These are phyloP conservation scores for Hoplodrina ambigua DNA, from an alignment of 2,888 invertebrate species.

Conservation along the genomic window DNA sequence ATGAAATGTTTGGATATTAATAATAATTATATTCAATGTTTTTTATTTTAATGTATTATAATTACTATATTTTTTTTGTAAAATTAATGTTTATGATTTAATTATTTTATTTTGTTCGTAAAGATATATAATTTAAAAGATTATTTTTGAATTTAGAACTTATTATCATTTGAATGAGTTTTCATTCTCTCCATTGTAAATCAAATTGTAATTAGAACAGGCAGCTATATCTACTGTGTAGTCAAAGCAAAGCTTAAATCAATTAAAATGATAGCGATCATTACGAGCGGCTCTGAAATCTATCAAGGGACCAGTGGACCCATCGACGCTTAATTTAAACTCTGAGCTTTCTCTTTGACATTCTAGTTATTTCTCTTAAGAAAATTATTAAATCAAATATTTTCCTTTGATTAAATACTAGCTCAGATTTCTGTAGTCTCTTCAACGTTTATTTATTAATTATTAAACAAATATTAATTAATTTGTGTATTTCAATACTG, in stretches of 20 bases:
- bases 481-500: neutral
- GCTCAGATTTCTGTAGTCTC: conserved; percentile 5
- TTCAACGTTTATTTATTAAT: conserved; percentile 7
- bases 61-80: neutral
- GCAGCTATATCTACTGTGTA: conserved; percentile 3
- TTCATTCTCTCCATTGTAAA: neutral
- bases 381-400: conserved; percentile 46
- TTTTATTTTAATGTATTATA: no score
- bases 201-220: conserved; percentile 20
- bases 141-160: neutral
- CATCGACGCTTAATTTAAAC: conserved; percentile 53
- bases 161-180: neutral
- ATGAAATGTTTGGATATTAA: neutral
- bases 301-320: conserved; percentile 49
- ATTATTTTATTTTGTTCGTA: neutral
- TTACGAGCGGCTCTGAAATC: conserved; percentile 48
- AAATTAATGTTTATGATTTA: conserved; percentile 14
- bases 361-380: conserved; percentile 36
- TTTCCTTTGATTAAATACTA: conserved; percentile 41
- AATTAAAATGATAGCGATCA: conserved; percentile 56
- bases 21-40: no score
- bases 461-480: neutral
- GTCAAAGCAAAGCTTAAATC: conserved; percentile 46
- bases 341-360: conserved; percentile 49
- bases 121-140: neutral